Evolutionary conservation across 2,888 invertebrate species (phyloP), one percentile per base, ranked within the genome.

Genomic region (Azorinus chamasolen): DNA sequence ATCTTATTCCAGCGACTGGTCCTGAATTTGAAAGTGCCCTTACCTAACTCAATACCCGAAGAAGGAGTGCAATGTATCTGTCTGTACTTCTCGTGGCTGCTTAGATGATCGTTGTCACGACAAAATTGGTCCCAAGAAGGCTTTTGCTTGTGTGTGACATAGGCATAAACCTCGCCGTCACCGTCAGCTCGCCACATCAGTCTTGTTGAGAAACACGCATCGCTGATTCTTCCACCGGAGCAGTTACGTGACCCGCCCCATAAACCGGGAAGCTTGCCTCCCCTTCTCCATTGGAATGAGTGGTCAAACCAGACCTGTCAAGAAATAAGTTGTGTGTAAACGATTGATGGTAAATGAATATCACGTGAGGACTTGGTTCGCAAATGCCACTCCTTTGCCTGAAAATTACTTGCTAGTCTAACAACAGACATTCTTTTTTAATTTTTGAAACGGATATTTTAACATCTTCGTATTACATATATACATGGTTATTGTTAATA

Each of bases 171-270:
- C 63, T 88, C 89, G 0, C 87, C 88, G 32, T 86, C 85, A 2
- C 89, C 89, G 14, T 82, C 41, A 8, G 61, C 25, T 0, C 89
- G 72, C 88, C 87, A 90, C 89, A 90, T 89, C 18, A 88, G 76
- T 8, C 89, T 61, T 1, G 86, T 86, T 12, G 87, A 86, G 55
- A 89, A 87, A 48, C 89, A 89, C 45, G 76, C 69, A 22, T 81
- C 74, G 3, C 85, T 68, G 25, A 78, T 74, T 12, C 82, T 64
- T 14, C 87, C 87, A 5, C 87, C 86, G 16, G 87, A 88, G 39
- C 87, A 88, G 12, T 70, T 71, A 20, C 76, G 73, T 12, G 50
- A 62, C n/a, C 83, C 86, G 5, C 85, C 86, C 43, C 71, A 86
- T 14, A 87, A 57, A n/a, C 89, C 89, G 0, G 89, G 87, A 14